Base-by-base conservation (phyloP, 2,113 vertebrate genomes). In the Nycticryphes semicollaris region DNA sequence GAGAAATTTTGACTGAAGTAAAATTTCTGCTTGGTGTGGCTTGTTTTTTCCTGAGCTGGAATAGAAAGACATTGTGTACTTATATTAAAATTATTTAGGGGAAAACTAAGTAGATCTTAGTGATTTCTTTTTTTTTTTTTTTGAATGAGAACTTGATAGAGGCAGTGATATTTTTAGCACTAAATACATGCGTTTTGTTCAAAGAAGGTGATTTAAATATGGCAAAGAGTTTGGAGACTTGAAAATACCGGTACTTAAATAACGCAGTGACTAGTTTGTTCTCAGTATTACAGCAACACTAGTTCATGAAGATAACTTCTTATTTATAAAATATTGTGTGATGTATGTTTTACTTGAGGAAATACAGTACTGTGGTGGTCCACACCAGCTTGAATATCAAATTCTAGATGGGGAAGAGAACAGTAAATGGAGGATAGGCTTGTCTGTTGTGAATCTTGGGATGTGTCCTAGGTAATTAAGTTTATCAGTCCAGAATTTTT, bases 401-500 rank as follows among this genome's bases (percentile, higher is more conserved):
- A 69, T 91, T 92, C 45, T 54, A 51, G 53, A 39, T 62, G 70
- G 73, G 35, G 31, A 73, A 84, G 54, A 39, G 68, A 87, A 45
- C 15, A 43, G 59, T 66, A 76, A 73, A 51, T 62, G 41, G 20
- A 1, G 3, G 20, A 9, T 31, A n/a, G 48, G 15, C 16, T 93
- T 82, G 37, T 84, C 69, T 91, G 7, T 54, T 75, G 45, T 35
- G 37, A 33, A 62, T 69, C 69, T 72, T 87, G 57, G 74, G 48
- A 33, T 82, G 10, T 50, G 16, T 79, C 77, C 22, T 45, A 93
- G 84, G 57, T 76, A 41, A 57, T 64, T 45, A 87, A 94, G 77
- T 94, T 96, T 79, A 89, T 63, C 15, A 23, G 70, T 51, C 31
- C 69, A 73, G 84, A 95, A 59, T 89, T 84, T 84, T 57, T 89